A percentile compares a stretch with the other conserved stretches of the same genome.
These are phyloP conservation scores for Microdon myrmicae DNA, from an alignment of 2,888 invertebrate species.

Conservation along the genomic window DNA sequence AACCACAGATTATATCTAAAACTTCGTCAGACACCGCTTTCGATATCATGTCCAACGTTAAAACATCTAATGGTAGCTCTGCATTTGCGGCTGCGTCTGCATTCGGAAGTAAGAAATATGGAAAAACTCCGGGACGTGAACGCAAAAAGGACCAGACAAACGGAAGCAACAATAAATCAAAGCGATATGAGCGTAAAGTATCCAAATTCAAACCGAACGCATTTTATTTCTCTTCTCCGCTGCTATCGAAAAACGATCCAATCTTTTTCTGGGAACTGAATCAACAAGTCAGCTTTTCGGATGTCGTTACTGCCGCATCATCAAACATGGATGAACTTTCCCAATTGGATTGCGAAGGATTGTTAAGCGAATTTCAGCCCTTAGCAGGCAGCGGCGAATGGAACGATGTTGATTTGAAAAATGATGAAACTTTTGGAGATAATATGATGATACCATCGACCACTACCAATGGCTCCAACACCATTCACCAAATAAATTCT, in stretches of 20 bases:
- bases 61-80: constrained; percentile 23
- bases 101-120: constrained; percentile 58
- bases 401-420: constrained; percentile 55
- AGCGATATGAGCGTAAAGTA: constrained; percentile 45
- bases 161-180: constrained; percentile 31
- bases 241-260: constrained; percentile 18
- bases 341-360: constrained; percentile 31
- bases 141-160: constrained; percentile 60
- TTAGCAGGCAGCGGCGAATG: constrained; percentile 55
- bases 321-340: constrained; percentile 13
- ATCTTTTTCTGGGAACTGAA: constrained; percentile 51
- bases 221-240: constrained; percentile 53
- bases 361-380: constrained; percentile 21
- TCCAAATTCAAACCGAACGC: constrained; percentile 53
- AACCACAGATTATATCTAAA: constrained; percentile 32
- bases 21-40: constrained; percentile 53
- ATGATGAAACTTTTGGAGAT: constrained; percentile 53
- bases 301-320: constrained; percentile 55
- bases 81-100: constrained; percentile 18
- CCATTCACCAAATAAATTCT: constrained; percentile 36
- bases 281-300: constrained; percentile 54
- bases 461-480: constrained; percentile 28
- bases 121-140: constrained; percentile 66
- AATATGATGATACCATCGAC: constrained; percentile 27
- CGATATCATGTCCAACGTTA: constrained; percentile 36